Conservation (phyloP, 2,113 vertebrate species). For the Paradoxurus hermaphroditus region DNA sequence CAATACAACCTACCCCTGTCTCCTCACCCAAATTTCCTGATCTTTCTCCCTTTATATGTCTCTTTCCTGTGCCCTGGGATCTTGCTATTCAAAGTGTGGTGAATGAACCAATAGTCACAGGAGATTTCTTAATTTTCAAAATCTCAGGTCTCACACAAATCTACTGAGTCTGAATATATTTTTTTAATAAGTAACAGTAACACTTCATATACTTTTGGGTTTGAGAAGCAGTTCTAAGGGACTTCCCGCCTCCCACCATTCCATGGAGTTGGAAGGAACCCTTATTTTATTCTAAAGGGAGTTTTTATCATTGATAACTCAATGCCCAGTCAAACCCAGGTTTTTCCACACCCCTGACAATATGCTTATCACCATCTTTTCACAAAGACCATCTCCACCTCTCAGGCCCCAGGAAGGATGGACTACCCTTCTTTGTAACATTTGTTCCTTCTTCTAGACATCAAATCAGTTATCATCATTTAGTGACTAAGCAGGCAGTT, state of each 20-base stretch:
- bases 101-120: background rate
- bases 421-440: background rate
- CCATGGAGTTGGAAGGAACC: background rate
- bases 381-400: no score
- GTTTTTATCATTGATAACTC: background rate
- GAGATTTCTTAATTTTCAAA: background rate
- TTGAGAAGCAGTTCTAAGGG: background rate
- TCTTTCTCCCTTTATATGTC: background rate
- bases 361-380: background rate
- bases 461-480: background rate
- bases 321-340: background rate
- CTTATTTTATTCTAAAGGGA: background rate
- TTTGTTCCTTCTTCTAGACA: background rate
- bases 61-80: background rate
- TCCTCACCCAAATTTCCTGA: background rate
- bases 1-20: background rate
- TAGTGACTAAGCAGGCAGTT: background rate
- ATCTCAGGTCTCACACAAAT: background rate
- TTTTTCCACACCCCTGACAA: background rate
- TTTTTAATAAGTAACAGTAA: no score
- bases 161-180: background rate
- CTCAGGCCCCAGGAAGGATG: background rate
- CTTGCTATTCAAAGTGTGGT: background rate
- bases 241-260: accelerated
- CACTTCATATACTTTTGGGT: background rate